These are phyloP conservation scores for Acanthococcus lagerstroemiae DNA, from an alignment of 2,888 invertebrate genomes.

Conservation along the genomic window DNA sequence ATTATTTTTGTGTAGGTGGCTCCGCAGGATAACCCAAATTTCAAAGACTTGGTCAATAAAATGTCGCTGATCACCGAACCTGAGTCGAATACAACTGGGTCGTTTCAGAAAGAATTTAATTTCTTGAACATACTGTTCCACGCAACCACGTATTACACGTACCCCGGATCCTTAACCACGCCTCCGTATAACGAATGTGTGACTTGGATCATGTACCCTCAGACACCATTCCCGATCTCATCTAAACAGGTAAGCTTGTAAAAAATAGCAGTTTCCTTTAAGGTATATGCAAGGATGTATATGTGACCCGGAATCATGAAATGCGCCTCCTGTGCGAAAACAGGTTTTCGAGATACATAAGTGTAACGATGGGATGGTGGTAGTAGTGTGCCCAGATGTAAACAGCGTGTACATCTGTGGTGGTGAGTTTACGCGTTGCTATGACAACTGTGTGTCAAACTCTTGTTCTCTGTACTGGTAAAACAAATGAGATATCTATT, in stretches of 20 bases:
- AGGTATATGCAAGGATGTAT: no score
- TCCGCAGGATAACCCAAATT: conserved; percentile 24
- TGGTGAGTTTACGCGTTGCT: no score
- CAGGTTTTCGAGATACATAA: no score
- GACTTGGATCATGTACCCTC: conserved; percentile 33
- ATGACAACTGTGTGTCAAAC: no score
- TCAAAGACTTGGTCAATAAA: conserved; percentile 21
- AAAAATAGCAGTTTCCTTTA: no score
- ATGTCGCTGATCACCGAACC: conserved; percentile 6
- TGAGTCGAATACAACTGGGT: conserved; percentile 6
- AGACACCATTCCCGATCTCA: conserved; percentile 31
- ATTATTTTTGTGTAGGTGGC: conserved; percentile 6
- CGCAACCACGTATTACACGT: conserved; percentile 30
- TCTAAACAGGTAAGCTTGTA: conserved; percentile 32
- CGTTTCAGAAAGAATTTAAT: conserved; percentile 31
- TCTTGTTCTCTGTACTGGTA: no score
- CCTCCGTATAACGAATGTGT: conserved; percentile 33
- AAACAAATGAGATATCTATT: no score
- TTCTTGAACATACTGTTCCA: conserved; percentile 19
- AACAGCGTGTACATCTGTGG: no score
- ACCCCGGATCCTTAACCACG: conserved; percentile 35
- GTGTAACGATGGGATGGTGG: no score
- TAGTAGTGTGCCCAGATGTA: no score
- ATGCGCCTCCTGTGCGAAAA: no score
- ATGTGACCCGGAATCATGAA: no score